Evolutionary conservation across 1,140 invertebrate species (phyloP), one percentile per base, ranked within the genome.

Genomic region (Drosophila busckii): DNA sequence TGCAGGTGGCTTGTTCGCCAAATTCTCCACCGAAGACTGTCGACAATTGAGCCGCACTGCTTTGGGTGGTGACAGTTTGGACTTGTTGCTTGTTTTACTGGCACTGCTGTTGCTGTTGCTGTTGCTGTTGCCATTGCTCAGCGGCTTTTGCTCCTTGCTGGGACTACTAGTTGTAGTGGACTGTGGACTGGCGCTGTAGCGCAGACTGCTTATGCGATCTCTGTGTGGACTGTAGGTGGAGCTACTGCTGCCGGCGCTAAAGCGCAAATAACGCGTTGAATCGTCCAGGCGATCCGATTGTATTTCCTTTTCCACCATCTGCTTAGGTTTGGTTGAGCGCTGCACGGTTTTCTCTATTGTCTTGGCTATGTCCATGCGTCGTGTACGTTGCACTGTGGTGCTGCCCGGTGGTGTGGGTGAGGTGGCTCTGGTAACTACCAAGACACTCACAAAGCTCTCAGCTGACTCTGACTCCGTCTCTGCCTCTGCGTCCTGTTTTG

Each of bases 331-430:
- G 31, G 88, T 91, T 3, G 89, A 86, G 44, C 91, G 87, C 4
- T 88, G 89, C 15, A 93, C 89, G 56, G 91, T 91, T 86, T 92
- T 93, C 75, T 93, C 91, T 29, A 92, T 89, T 13, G 90, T 90
- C 78, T 93, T 92, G 4, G 92, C 92, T 52, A 93, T 90, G 53
- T 94, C 93, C 0, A 92, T 90, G 68, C 93, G 88, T 56, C 92
- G 90, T 5, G 89, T 91, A 64, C 92, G 88, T 2, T 93, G 88
- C n/a, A 90, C 87, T n/a, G 85, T 85, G 8, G 64, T 76, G 8
- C 90, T 90, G n/a, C 91, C 90, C 1, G 93, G 92, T 1, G 92
- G 90, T 0, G 92, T 93, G 1, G 94, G 94, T 4, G 93, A 95
- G 1, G 94, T 95, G 23, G 91, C 92, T 61, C 94, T 88, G 0